Conservation (phyloP, 2,113 vertebrate species). For the Gracilinanus agilis region DNA sequence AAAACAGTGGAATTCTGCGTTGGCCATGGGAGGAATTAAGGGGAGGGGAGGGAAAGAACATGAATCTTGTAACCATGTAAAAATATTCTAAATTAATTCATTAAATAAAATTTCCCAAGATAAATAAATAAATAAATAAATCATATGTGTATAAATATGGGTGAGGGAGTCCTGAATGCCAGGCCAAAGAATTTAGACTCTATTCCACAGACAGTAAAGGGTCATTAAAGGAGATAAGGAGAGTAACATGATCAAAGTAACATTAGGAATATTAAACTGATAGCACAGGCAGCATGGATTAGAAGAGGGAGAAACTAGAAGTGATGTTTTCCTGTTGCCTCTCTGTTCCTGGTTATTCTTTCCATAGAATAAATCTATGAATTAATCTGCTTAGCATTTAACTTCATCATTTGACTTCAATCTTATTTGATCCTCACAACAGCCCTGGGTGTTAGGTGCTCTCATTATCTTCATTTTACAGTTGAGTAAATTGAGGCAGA, state of each 20-base stretch:
- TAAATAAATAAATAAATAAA: not conserved
- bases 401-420: not conserved
- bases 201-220: not conserved
- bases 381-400: not conserved
- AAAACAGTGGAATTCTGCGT: too few species aligned
- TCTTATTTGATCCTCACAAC: not conserved
- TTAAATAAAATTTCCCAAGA: too few species aligned
- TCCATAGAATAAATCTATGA: not conserved
- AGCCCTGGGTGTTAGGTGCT: not conserved
- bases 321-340: not conserved
- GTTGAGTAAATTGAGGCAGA: not conserved
- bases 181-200: constrained; percentile 10
- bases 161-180: not conserved
- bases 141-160: not conserved
- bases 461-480: not conserved
- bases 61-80: too few species aligned
- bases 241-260: not conserved
- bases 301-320: not conserved
- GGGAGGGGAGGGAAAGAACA: too few species aligned
- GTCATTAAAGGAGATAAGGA: not conserved
- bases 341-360: too few species aligned
- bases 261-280: constrained; percentile 4
- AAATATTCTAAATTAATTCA: too few species aligned
- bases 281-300: not conserved
- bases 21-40: too few species aligned